Evolutionary conservation across 2,888 invertebrate species (phyloP), one percentile per base, ranked within the genome.

Genomic region (Amphiduros pacificus): DNA sequence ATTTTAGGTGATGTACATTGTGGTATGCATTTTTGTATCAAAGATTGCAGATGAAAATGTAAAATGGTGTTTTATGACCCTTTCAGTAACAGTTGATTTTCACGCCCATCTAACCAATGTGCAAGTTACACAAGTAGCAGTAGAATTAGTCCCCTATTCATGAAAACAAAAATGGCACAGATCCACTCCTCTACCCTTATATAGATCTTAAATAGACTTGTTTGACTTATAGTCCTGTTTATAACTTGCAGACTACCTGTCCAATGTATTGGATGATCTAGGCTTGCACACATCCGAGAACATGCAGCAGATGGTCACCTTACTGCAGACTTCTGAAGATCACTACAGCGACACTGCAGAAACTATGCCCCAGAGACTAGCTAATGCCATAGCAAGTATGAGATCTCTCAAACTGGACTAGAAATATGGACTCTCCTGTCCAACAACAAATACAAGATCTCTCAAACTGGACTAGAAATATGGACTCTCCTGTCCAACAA

Each of bases 191-290:
- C n/a, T n/a, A n/a, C n/a, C n/a, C n/a, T n/a, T n/a, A n/a, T n/a
- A n/a, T n/a, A n/a, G n/a, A n/a, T n/a, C n/a, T n/a, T n/a, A n/a
- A n/a, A n/a, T n/a, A n/a, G n/a, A n/a, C n/a, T n/a, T n/a, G n/a
- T n/a, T n/a, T n/a, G n/a, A n/a, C n/a, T n/a, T n/a, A n/a, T n/a
- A n/a, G n/a, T n/a, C n/a, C n/a, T n/a, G 9, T 36, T n/a, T 22
- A 9, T 27, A 20, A 28, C 28, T 80, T 82, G 40, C 79, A 90
- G 92, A 90, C 80, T 93, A 93, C 78, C 83, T 93, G 61, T 89
- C 89, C 17, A 92, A 91, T 77, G 90, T 93, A 1, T 82, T 93
- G 20, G 92, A 92, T 76, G 93, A 93, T 80, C 84, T 93, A 27
- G 92, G 91, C 1, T 83, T 92, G 27, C 82, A 85, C 1, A 84